Evolutionary conservation across 2,888 invertebrate species (phyloP).

Genomic region (Himalopsyche anomala): DNA sequence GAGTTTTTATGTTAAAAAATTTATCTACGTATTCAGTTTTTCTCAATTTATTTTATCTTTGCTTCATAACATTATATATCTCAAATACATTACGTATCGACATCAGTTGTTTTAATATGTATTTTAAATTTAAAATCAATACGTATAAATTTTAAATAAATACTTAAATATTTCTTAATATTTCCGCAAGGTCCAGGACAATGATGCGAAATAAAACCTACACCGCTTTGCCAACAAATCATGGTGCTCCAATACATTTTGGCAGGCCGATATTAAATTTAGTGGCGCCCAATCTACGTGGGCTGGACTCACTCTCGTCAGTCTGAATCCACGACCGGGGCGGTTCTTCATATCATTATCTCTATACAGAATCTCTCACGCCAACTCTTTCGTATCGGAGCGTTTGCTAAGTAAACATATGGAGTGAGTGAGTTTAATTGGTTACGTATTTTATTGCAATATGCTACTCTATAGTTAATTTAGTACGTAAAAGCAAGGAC

Average conservation of each 20-base stretch:
- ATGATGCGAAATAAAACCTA: background rate
- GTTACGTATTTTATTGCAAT: background rate
- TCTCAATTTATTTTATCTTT: too few species aligned
- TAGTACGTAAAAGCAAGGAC: too few species aligned
- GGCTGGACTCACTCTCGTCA: slow-evolving; percentile 29
- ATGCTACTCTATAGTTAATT: background rate
- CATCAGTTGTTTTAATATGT: too few species aligned
- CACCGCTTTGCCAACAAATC: slow-evolving; percentile 9
- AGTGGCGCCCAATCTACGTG: slow-evolving; percentile 22
- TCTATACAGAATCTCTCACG: slow-evolving; percentile 18
- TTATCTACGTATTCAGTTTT: too few species aligned
- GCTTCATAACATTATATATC: too few species aligned
- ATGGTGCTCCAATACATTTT: slow-evolving; percentile 22
- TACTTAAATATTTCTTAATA: too few species aligned
- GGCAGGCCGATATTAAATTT: slow-evolving; percentile 43
- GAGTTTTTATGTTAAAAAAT: too few species aligned
- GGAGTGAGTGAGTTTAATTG: background rate
- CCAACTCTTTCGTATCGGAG: slow-evolving; percentile 13
- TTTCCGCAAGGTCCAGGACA: background rate
- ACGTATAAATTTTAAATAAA: too few species aligned
- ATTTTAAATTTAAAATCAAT: too few species aligned
- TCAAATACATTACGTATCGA: too few species aligned
- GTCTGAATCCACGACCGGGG: slow-evolving; percentile 1
- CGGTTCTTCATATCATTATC: slow-evolving; percentile 28
- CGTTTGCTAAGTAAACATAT: background rate